Evolutionary conservation across 2,888 invertebrate species (phyloP), one percentile per base, ranked within the genome.

Genomic region (Metopia argyrocephala): DNA sequence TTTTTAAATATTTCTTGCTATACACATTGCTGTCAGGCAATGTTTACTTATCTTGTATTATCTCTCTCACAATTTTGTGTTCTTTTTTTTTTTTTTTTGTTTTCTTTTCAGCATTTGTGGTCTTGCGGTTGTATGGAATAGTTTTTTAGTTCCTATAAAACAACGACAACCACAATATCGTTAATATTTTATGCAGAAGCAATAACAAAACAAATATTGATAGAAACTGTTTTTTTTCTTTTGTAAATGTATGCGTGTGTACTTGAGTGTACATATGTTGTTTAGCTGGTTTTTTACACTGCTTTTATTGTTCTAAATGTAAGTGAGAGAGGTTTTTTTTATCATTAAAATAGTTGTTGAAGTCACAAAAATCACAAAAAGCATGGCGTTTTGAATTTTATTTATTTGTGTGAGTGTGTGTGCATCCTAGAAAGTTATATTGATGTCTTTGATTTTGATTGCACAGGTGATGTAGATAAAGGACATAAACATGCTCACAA

Each of bases 41-140:
- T 78, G 78, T 83, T 73, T 81, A 83, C 84, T 85, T 85, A 85
- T 85, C 85, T 84, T 83, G 83, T 82, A 78, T 85, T 85, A 85
- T 85, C 85, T 84, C 38, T 38, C 38, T 38, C 38, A 38, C 38
- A 38, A n/a, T n/a, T n/a, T n/a, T n/a, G n/a, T n/a, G n/a, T 57
- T 64, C 66, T 83, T 83, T 81, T 76, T 21, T 27, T 38, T 18
- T 46, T 18, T 5, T 31, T 46, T 87, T 86, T 87, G 86, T 86
- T 85, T 87, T 87, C 86, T 86, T 80, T 38, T 85, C 5, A 28
- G 50, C 52, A 46, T 38, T 48, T 62, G 50, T 45, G 71, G 56
- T 66, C 66, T 79, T 66, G 70, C 71, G 74, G 79, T 70, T 76
- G 76, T 70, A 65, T 21, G 56, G 9, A 31, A 31, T 12, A 38